Evolutionary conservation across 2,888 invertebrate genomes (phyloP).

Genomic region (Orgyia antiqua): DNA sequence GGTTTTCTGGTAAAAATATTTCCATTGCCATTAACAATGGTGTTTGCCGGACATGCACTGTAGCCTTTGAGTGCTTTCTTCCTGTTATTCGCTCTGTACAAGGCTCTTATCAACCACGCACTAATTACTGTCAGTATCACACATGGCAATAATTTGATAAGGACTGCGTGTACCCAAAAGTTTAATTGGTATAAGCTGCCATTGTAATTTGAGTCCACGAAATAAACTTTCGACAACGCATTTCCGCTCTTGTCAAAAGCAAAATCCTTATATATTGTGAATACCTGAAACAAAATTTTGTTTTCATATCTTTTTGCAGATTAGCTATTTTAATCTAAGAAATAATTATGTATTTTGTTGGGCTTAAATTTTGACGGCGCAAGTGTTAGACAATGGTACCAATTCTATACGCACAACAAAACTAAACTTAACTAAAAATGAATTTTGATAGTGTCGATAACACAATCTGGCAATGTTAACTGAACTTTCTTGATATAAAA

Average conservation of each 20-base stretch:
- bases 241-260: slow-evolving; percentile 50
- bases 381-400: too few relatives aligned
- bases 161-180: slow-evolving; percentile 89
- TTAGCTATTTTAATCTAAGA: too few relatives aligned
- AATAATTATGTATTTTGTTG: too few relatives aligned
- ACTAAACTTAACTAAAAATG: too few relatives aligned
- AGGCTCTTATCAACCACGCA: slow-evolving; percentile 83
- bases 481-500: too few relatives aligned
- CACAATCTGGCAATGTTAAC: too few relatives aligned
- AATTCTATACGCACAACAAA: too few relatives aligned
- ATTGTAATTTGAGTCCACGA: slow-evolving; percentile 75
- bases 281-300: slow-evolving; percentile 48
- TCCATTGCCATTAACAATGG: slow-evolving; percentile 53
- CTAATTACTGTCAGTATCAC: slow-evolving; percentile 86
- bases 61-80: slow-evolving; percentile 79
- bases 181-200: slow-evolving; percentile 82
- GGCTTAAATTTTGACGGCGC: too few relatives aligned
- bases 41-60: slow-evolving; percentile 57
- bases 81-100: slow-evolving; percentile 83
- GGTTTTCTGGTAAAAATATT: slow-evolving; percentile 60
- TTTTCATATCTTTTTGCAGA: too few relatives aligned
- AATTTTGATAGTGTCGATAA: too few relatives aligned
- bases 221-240: slow-evolving; percentile 57
- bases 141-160: slow-evolving; percentile 89
- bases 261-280: slow-evolving; percentile 54